phyloP scores from a whole-genome alignment of 2,797 vertebrate species.

The Hafferia zeledoni region DNA sequence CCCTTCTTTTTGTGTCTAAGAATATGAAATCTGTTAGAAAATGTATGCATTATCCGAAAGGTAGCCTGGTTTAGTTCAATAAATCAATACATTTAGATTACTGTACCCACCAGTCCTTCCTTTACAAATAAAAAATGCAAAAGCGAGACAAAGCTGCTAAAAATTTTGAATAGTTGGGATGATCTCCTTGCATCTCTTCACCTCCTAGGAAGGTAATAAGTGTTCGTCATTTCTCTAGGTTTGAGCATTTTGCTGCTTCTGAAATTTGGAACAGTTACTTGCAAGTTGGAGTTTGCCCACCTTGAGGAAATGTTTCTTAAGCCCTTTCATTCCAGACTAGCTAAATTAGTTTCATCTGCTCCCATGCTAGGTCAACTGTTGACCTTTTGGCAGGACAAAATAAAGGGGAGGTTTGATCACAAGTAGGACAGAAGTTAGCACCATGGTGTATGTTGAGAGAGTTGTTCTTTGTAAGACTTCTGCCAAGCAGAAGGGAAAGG shows the following conservation, averaged over 20 bases:
- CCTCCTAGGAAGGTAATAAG: neutral
- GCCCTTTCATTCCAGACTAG: neutral
- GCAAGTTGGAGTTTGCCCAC: neutral
- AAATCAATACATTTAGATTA: neutral
- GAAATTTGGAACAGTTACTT: neutral
- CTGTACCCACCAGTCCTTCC: neutral
- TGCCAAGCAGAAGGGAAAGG: neutral
- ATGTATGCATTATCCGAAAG: neutral
- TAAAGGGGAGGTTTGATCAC: neutral
- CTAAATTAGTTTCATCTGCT: neutral
- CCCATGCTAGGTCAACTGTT: neutral
- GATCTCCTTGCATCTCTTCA: neutral
- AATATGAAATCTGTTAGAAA: neutral
- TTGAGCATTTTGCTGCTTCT: neutral
- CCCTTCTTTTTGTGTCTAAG: neutral
- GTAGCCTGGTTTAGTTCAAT: neutral
- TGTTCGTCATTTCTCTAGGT: neutral
- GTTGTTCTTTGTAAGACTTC: neutral
- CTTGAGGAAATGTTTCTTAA: neutral
- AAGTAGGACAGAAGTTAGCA: neutral
- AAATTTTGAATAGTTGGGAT: neutral
- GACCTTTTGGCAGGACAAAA: neutral
- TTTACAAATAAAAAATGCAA: neutral
- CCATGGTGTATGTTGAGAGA: accelerated
- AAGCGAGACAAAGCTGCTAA: neutral